Percentiles rank a stretch among this genome's conserved stretches.
Evolutionary conservation across 2,113 vertebrate genomes (phyloP).

Genomic region (Origma solitaria): DNA sequence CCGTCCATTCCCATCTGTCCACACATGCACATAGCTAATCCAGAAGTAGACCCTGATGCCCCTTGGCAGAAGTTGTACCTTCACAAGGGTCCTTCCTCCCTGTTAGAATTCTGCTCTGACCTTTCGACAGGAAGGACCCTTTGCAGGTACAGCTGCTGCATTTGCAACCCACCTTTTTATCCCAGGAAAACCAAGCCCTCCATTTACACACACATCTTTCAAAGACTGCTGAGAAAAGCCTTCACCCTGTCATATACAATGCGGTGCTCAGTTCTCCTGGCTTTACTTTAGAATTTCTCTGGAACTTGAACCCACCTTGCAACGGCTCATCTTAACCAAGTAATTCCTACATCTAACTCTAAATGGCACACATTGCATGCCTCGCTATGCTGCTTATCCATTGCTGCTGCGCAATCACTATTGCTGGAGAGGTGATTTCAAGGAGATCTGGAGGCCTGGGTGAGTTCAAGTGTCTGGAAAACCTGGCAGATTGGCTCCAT

Average conservation of each 20-base stretch:
- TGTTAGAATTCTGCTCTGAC: not conserved
- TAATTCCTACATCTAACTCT: not conserved
- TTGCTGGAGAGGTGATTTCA: not conserved
- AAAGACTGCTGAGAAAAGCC: not conserved
- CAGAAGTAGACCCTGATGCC: not conserved
- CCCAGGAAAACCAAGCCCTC: not conserved
- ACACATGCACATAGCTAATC: fast-evolving
- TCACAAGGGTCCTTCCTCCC: not conserved
- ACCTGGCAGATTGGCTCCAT: not conserved
- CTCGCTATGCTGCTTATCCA: not conserved
- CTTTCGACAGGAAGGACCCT: not conserved
- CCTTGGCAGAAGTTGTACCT: not conserved
- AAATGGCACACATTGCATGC: not conserved
- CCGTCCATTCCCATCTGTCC: not conserved
- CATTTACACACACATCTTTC: not conserved
- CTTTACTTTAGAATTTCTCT: not conserved
- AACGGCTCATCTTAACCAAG: not conserved
- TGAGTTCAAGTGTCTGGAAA: not conserved
- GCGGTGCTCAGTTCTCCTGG: not conserved
- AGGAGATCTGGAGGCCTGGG: fast-evolving
- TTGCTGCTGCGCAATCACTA: not conserved
- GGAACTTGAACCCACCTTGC: not conserved
- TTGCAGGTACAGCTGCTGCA: not conserved
- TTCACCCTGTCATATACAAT: not conserved
- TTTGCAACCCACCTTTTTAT: not conserved